Evolutionary conservation across 2,888 invertebrate species (phyloP).

Genomic region (Allolobophora icterica): DNA sequence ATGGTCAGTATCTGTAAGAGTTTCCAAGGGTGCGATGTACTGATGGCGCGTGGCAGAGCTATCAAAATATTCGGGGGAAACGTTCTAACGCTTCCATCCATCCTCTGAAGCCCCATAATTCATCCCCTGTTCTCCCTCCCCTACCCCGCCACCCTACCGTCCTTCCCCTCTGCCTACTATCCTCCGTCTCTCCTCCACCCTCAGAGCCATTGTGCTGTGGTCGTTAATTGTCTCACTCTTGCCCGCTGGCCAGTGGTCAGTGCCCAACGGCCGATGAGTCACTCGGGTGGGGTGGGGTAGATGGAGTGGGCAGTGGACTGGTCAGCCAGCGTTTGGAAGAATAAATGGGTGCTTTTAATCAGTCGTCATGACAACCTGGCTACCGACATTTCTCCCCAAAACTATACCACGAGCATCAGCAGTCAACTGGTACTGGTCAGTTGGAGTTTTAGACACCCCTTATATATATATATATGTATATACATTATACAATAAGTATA

Average conservation of each 20-base stretch:
- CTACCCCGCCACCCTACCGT: neutral
- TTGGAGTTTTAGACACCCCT: neutral
- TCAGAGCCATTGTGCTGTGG: neutral
- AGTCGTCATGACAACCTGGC: slow-evolving; percentile 5
- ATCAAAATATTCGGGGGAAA: neutral
- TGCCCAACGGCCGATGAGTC: neutral
- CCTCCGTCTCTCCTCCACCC: neutral
- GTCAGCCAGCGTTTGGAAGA: neutral
- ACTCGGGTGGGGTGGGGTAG: neutral
- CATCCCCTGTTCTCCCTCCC: neutral
- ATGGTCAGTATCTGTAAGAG: neutral
- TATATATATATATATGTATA: neutral
- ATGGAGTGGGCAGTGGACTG: neutral
- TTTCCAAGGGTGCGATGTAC: neutral
- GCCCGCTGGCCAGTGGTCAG: neutral
- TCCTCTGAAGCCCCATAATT: neutral
- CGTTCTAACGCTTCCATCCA: neutral
- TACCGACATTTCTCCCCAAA: neutral
- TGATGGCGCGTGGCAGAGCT: slow-evolving; percentile 3
- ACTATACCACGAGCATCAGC: neutral
- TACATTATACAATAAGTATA: neutral
- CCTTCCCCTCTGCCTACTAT: neutral
- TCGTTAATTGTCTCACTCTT: slow-evolving; percentile 12
- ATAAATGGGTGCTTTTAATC: slow-evolving; percentile 18
- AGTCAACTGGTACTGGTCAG: neutral